Percentiles rank a stretch among this genome's conserved stretches.
Conservation (phyloP, 2,113 vertebrate species). For the Sebastes fasciatus region DNA sequence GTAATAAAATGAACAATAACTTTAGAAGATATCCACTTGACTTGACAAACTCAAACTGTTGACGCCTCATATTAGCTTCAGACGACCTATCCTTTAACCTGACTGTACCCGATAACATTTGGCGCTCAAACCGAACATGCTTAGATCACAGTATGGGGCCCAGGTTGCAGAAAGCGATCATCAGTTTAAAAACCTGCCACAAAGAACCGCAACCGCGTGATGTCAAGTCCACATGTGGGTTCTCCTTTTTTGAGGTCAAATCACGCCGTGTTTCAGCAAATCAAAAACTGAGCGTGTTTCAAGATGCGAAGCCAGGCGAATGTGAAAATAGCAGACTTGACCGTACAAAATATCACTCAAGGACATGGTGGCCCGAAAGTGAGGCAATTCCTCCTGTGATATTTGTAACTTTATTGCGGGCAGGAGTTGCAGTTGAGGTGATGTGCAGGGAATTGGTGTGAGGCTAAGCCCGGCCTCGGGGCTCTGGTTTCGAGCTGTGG, state of each 20-base stretch:
- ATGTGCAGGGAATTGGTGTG: slow-evolving; percentile 68
- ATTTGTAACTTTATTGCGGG: slow-evolving; percentile 75
- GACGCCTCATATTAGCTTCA: not conserved
- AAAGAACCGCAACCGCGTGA: slow-evolving; percentile 13
- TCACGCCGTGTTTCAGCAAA: slow-evolving; percentile 31
- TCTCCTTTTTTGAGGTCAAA: slow-evolving; percentile 41
- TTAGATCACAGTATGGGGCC: slow-evolving; percentile 23
- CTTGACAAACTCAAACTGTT: not conserved
- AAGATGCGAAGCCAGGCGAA: slow-evolving; percentile 48
- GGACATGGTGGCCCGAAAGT: slow-evolving; percentile 58
- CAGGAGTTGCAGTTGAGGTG: slow-evolving; percentile 76
- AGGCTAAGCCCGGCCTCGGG: slow-evolving; percentile 62
- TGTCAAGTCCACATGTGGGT: slow-evolving; percentile 32
- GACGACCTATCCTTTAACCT: slow-evolving; percentile 17
- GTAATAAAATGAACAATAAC: not conserved
- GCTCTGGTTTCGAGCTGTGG: slow-evolving; percentile 75
- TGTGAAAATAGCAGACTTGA: slow-evolving; percentile 45
- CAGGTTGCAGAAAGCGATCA: slow-evolving; percentile 30
- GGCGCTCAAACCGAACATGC: not conserved
- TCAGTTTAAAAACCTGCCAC: slow-evolving; percentile 42
- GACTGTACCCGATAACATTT: slow-evolving; percentile 25
- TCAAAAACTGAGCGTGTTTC: slow-evolving; percentile 56
- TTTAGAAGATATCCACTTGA: not conserved
- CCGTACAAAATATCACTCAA: slow-evolving; percentile 60
- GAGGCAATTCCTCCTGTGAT: slow-evolving; percentile 70